Conservation (phyloP, 2,113 vertebrate species). For the Asarcornis scutulata region DNA sequence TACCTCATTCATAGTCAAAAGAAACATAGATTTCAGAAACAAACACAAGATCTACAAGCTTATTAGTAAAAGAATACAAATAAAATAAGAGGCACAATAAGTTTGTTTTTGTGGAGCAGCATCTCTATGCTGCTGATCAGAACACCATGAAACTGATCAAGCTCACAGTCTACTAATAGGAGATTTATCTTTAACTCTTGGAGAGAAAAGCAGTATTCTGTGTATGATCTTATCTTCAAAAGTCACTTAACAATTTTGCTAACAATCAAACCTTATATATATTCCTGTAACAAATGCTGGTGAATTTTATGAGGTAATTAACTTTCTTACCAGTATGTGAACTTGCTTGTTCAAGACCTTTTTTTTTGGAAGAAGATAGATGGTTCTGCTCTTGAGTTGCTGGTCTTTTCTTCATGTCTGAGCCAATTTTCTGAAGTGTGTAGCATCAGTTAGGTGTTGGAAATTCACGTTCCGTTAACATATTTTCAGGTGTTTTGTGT, state of each 20-base stretch:
- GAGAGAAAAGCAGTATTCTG: neutral
- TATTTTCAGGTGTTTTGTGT: neutral
- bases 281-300: neutral
- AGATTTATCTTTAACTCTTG: neutral
- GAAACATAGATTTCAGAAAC: neutral
- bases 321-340: neutral
- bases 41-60: neutral
- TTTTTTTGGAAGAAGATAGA: neutral
- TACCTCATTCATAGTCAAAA: neutral
- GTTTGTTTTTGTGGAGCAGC: neutral
- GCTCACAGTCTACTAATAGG: neutral
- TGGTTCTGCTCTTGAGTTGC: neutral
- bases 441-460: neutral
- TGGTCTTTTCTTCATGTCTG: neutral
- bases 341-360: neutral
- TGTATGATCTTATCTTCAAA: neutral
- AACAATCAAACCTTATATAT: neutral
- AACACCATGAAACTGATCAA: neutral
- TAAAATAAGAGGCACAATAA: neutral
- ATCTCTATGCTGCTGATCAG: neutral
- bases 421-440: neutral
- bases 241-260: neutral
- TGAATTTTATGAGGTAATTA: neutral
- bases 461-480: neutral
- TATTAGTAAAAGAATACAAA: neutral